phyloP scores from a whole-genome alignment of 35 echinoderm and acorn worm species.

The Ophioderma brevispina region DNA sequence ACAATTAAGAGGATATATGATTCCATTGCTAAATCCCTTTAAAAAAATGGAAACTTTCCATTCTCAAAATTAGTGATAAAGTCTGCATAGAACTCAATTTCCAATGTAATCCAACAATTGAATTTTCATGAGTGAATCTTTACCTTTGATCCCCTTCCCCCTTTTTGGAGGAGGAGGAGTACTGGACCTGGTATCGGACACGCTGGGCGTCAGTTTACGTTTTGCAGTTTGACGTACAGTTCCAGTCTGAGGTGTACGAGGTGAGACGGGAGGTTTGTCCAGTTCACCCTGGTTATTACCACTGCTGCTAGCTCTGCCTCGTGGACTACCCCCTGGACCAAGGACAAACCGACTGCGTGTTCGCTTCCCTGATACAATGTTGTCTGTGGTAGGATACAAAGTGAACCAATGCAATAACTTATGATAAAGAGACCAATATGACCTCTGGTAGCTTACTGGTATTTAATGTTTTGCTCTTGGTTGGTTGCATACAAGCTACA shows the following conservation, averaged over 20 bases:
- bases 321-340: neutral
- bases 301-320: neutral
- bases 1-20: no score
- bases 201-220: neutral
- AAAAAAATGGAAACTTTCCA: no score
- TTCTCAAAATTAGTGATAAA: no score
- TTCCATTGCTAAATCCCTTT: no score
- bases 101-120: neutral
- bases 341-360: constrained; percentile 21
- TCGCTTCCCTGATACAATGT: constrained; percentile 29
- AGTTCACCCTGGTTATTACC: neutral
- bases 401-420: no score
- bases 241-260: neutral
- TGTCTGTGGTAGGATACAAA: constrained; percentile 14
- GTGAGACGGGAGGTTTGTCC: neutral
- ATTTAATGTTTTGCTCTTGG: no score
- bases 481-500: no score
- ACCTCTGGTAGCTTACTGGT: no score
- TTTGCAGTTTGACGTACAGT: neutral
- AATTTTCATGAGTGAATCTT: neutral
- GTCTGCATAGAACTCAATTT: no score
- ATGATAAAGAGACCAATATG: no score
- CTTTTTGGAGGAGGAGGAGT: neutral
- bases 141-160: neutral
- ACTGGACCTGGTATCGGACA: neutral